Conservation (phyloP, 2,888 invertebrate species). For the Choreutis nemorana region DNA sequence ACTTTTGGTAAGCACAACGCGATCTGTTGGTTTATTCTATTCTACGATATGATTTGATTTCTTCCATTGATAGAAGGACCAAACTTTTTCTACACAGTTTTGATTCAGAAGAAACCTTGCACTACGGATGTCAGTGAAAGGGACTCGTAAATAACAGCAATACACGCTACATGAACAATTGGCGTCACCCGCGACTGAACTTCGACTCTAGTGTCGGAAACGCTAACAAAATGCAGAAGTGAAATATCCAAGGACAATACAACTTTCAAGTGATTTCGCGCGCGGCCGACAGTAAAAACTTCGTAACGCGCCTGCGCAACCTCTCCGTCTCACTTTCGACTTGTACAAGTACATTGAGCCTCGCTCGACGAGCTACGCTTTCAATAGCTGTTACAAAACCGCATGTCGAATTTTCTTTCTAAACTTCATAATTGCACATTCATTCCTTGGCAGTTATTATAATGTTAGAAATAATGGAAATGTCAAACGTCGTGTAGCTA, state of each 20-base stretch:
- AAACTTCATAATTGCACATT: slow-evolving; percentile 25
- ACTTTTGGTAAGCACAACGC: slow-evolving; percentile 36
- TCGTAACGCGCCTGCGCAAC: slow-evolving; percentile 62
- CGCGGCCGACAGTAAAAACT: slow-evolving; percentile 64
- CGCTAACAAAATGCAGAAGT: slow-evolving; percentile 60
- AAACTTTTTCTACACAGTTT: too few species aligned
- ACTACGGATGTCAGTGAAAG: slow-evolving; percentile 39
- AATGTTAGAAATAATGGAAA: too few species aligned
- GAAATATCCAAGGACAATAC: slow-evolving; percentile 65
- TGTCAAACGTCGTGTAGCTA: too few species aligned
- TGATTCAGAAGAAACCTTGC: too few species aligned
- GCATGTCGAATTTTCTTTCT: slow-evolving; percentile 57
- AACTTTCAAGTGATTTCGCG: slow-evolving; percentile 67
- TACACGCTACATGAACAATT: slow-evolving; percentile 33
- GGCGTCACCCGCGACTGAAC: slow-evolving; percentile 43
- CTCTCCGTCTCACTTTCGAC: slow-evolving; percentile 62
- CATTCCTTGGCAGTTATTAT: not conserved
- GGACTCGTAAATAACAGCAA: slow-evolving; percentile 28
- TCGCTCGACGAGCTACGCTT: slow-evolving; percentile 45
- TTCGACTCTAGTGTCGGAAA: slow-evolving; percentile 56
- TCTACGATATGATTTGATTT: too few species aligned
- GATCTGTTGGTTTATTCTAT: too few species aligned
- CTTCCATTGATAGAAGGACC: too few species aligned
- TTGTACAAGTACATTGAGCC: slow-evolving; percentile 32
- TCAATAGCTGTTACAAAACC: slow-evolving; percentile 53